Base-by-base conservation (phyloP, 2,113 vertebrate genomes). In the Ifrita kowaldi region DNA sequence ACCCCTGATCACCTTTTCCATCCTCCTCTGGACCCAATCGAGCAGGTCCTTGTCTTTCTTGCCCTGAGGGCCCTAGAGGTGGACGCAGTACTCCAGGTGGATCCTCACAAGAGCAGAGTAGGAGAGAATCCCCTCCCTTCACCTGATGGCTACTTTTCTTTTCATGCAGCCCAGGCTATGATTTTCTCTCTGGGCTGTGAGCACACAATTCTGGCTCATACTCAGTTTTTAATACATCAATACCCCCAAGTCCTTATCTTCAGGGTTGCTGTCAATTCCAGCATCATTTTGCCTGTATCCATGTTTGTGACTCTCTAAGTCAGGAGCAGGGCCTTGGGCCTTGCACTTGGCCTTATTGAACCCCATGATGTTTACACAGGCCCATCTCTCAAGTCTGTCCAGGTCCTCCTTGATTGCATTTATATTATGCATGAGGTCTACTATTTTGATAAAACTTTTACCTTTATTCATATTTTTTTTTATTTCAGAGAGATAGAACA, bases 11-110 rank as follows among this genome's bases (percentile, higher is more conserved):
- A 57, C 28, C 9, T 67, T 26, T 37, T 4, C 23, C 8, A 7
- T 9, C 3, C 3, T 50, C 3, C 46, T 42, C 20, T 62, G 41
- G 23, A 67, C 5, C 7, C 5, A 3, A 1, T 4, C 2, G 0
- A 64, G 8, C 15, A 68, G 28, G 4, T 53, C 6, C 23, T 47
- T 52, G 13, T 57, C 35, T 30, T 75, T 76, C 32, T 32, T 64
- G 8, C 22, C 11, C 5, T 17, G 27, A 3, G 6, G 13, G 4
- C 2, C 7, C 33, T 33, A 35, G 39, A 53, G 5, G 6, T 65
- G 26, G n/a, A 47, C 10, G 2, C 7, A 49, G 32, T 8, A 22
- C 9, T 64, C 4, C 7, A 41, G 14, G 5, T 37, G 11, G 4
- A 20, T 11, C 10, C 0, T 37, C 50, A 37, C 5, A 2, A 64